These are phyloP conservation scores for Portunus trituberculatus DNA, from an alignment of 1,140 invertebrate species.

Conservation along the genomic window DNA sequence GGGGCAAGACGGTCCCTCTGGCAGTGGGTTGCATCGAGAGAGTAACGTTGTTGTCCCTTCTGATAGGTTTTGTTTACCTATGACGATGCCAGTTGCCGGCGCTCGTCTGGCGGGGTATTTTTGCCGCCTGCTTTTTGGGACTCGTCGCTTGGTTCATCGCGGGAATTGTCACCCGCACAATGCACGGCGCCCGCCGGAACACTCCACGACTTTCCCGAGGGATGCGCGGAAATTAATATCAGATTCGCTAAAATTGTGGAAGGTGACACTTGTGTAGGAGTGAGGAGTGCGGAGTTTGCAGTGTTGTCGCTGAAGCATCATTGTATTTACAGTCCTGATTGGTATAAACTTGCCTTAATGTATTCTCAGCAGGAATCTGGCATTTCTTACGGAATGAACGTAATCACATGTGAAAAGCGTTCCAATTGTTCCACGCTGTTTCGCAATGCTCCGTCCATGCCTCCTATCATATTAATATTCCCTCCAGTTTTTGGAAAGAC, in stretches of 20 bases:
- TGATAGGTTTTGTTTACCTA: conserved; percentile 78
- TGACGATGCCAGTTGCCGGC: conserved; percentile 74
- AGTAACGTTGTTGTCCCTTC: conserved; percentile 77
- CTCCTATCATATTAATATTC: not conserved
- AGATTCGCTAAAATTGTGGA: conserved; percentile 48
- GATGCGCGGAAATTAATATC: conserved; percentile 44
- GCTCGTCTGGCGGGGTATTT: conserved; percentile 49
- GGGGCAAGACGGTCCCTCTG: conserved; percentile 57
- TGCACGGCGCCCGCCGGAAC: not conserved
- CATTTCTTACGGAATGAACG: conserved; percentile 75
- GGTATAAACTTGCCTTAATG: conserved; percentile 76
- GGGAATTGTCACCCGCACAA: conserved; percentile 25
- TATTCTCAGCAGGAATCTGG: conserved; percentile 76
- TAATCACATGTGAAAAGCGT: conserved; percentile 65
- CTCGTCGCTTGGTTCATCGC: conserved; percentile 20
- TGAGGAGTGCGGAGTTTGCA: conserved; percentile 68
- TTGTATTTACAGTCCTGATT: conserved; percentile 76
- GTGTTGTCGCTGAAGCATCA: conserved; percentile 75
- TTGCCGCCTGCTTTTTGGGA: conserved; percentile 37
- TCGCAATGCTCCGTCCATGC: conserved; percentile 54
- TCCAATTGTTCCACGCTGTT: conserved; percentile 54
- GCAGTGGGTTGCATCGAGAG: conserved; percentile 72
- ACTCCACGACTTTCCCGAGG: not conserved
- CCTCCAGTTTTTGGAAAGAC: not conserved
- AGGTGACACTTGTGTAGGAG: conserved; percentile 68